phyloP scores from a whole-genome alignment of 2,797 vertebrate genomes.

The Molothrus ater region DNA sequence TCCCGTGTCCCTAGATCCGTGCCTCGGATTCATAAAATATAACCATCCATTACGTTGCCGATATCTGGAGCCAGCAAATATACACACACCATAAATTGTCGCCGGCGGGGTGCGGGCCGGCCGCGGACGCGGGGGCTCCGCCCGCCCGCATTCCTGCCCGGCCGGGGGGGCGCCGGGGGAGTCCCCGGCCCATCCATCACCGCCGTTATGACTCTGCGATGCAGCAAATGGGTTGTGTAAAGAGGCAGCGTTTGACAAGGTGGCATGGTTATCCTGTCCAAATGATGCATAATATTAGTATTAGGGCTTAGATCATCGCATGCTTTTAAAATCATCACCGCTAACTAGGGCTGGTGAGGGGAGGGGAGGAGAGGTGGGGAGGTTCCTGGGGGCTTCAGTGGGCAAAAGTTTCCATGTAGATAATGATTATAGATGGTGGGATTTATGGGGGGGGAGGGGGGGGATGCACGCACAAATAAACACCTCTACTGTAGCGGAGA shows the following conservation, averaged over 20 bases:
- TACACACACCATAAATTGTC: constrained; percentile 92
- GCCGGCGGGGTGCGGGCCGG: constrained; percentile 64
- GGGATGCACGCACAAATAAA: constrained; percentile 20
- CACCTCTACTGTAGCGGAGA: not conserved
- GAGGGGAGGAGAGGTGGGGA: not conserved
- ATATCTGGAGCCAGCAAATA: constrained; percentile 90
- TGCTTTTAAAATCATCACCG: constrained; percentile 68
- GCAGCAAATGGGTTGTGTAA: constrained; percentile 67
- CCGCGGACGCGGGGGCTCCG: constrained; percentile 62
- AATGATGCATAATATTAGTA: constrained; percentile 69
- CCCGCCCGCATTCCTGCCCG: constrained; percentile 72
- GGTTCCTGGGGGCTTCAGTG: not conserved
- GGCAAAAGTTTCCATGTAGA: constrained; percentile 56
- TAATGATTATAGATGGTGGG: not conserved
- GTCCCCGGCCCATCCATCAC: constrained; percentile 69
- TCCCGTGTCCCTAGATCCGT: constrained; percentile 68
- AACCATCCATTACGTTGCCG: constrained; percentile 79
- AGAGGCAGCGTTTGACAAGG: constrained; percentile 66
- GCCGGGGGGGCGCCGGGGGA: constrained; percentile 63
- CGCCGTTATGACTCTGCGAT: constrained; percentile 66
- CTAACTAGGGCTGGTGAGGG: not conserved
- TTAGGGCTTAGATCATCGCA: constrained; percentile 65
- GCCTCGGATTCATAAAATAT: constrained; percentile 80
- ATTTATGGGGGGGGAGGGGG: not conserved
- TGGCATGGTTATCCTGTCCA: constrained; percentile 69